Conservation (phyloP, 37 sponge, comb jelly and placozoan genomes). For the Agelas oroides region DNA sequence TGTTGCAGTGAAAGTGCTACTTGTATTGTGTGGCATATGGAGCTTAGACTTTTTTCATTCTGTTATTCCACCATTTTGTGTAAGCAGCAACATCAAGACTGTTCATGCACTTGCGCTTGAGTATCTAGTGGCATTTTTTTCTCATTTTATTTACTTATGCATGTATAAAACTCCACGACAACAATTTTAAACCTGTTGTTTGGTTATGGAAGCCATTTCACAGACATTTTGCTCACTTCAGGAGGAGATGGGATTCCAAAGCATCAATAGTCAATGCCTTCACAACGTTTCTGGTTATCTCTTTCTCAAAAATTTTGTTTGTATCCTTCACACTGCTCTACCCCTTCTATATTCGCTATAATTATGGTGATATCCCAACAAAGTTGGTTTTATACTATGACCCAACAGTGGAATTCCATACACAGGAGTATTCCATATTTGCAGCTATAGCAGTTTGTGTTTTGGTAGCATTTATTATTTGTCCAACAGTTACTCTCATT, state of each 20-base stretch:
- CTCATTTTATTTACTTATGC: slow-evolving; percentile 6
- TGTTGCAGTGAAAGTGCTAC: not conserved
- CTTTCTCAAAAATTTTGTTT: slow-evolving; percentile 25
- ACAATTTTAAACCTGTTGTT: slow-evolving; percentile 3
- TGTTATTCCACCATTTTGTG: slow-evolving; percentile 47
- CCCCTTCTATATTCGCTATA: not conserved
- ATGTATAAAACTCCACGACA: slow-evolving; percentile 11
- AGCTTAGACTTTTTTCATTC: slow-evolving; percentile 59
- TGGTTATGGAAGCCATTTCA: slow-evolving; percentile 25
- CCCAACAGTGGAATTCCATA: slow-evolving; percentile 4
- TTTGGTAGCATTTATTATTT: not conserved
- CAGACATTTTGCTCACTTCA: slow-evolving; percentile 12
- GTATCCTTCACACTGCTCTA: not conserved
- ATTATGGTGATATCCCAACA: not conserved
- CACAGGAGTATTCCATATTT: slow-evolving; percentile 11
- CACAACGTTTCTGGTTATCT: slow-evolving; percentile 22
- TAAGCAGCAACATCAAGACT: slow-evolving; percentile 30
- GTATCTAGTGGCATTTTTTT: slow-evolving; percentile 40
- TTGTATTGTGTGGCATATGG: slow-evolving; percentile 34
- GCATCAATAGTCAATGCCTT: slow-evolving; percentile 7
- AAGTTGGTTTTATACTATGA: not conserved
- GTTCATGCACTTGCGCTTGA: slow-evolving; percentile 23
- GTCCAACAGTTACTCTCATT: slow-evolving; percentile 10
- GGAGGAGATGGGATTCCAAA: slow-evolving; percentile 23
- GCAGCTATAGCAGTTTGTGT: slow-evolving; percentile 7